phyloP scores from a whole-genome alignment of 2,113 vertebrate species.

The Noturus placidus region DNA sequence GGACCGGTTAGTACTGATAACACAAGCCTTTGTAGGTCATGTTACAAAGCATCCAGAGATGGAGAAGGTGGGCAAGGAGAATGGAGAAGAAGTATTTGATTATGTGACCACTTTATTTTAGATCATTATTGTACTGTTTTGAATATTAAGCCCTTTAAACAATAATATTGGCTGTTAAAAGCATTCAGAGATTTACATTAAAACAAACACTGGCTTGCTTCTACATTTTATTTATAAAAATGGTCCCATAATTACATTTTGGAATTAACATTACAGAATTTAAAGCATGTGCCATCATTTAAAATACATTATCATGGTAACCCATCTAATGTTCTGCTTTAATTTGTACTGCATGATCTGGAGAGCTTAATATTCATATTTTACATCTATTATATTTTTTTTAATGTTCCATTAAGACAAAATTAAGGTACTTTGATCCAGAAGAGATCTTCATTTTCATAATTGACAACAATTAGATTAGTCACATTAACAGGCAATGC shows the following conservation, averaged over 20 bases:
- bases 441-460: background rate
- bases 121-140: slow-evolving; percentile 5
- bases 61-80: background rate
- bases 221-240: slow-evolving; percentile 18
- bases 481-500: background rate
- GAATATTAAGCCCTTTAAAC: slow-evolving; percentile 10
- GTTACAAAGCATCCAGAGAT: background rate
- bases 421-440: slow-evolving; percentile 19
- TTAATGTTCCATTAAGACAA: slow-evolving; percentile 33
- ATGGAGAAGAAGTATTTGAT: slow-evolving; percentile 1
- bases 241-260: slow-evolving; percentile 20
- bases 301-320: slow-evolving; percentile 18
- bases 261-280: no score
- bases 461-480: background rate
- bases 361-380: slow-evolving; percentile 36
- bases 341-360: slow-evolving; percentile 17
- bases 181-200: background rate
- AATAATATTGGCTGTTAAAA: slow-evolving; percentile 32
- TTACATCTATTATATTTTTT: slow-evolving; percentile 21
- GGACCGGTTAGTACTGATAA: background rate
- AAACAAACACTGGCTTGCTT: background rate
- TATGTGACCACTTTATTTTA: slow-evolving; percentile 1
- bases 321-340: slow-evolving; percentile 2
- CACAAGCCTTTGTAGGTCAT: background rate
- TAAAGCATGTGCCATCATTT: slow-evolving; percentile 2